These are phyloP conservation scores for Glomeris marginata DNA, from an alignment of 2,888 invertebrate species.

Conservation along the genomic window DNA sequence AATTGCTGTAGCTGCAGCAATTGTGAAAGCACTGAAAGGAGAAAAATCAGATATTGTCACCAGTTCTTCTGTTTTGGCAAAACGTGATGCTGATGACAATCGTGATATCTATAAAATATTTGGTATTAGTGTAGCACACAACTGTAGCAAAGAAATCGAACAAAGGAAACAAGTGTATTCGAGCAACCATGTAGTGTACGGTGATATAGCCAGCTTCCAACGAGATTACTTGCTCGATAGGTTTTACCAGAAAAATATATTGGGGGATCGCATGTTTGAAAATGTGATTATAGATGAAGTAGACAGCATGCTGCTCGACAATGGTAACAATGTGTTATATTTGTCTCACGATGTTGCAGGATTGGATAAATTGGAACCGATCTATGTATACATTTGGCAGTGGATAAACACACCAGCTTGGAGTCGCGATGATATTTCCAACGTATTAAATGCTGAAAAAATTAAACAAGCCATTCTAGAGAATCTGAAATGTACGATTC, in stretches of 20 bases:
- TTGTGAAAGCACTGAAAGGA: constrained; percentile 22
- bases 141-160: constrained; percentile 20
- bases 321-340: constrained; percentile 29
- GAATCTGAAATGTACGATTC: constrained; percentile 19
- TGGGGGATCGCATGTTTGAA: constrained; percentile 21
- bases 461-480: constrained; percentile 17
- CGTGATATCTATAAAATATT: constrained; percentile 22
- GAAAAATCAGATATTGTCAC: constrained; percentile 27
- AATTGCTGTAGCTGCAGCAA: constrained; percentile 25
- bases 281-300: constrained; percentile 32
- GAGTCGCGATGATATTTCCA: background rate
- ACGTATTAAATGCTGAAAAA: constrained; percentile 17
- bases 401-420: constrained; percentile 16
- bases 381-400: constrained; percentile 26
- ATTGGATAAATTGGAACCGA: constrained; percentile 26
- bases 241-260: constrained; percentile 25
- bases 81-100: constrained; percentile 21
- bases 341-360: constrained; percentile 27
- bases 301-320: constrained; percentile 32
- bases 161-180: constrained; percentile 21
- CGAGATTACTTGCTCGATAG: constrained; percentile 24
- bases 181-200: constrained; percentile 24
- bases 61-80: constrained; percentile 26
- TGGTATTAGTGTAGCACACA: constrained; percentile 22
- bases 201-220: constrained; percentile 26